Percentiles rank a stretch among this genome's conserved stretches.
Conservation (phyloP, 30 jellyfish, hydroid and myxozoan genomes). For the Calvadosia cruxmelitensis region DNA sequence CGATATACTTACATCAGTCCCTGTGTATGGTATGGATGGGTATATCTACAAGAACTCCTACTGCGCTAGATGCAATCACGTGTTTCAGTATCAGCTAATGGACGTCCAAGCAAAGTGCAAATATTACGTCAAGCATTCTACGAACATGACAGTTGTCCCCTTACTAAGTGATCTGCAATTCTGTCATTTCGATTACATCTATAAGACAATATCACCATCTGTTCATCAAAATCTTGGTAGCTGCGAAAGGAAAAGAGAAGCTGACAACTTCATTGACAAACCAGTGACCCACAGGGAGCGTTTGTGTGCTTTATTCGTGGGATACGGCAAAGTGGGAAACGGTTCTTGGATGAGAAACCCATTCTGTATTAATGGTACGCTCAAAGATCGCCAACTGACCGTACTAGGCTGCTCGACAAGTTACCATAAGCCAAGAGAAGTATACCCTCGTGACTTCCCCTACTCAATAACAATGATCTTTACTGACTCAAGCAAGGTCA, state of each 20-base stretch:
- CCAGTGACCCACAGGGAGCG: not conserved
- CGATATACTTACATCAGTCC: not conserved
- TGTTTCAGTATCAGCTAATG: not conserved
- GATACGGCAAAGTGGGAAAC: not conserved
- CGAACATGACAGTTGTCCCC: no score
- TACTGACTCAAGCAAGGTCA: no score
- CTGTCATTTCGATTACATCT: no score
- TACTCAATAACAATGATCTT: not conserved
- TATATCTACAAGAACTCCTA: conserved; percentile 3
- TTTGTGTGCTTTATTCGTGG: not conserved
- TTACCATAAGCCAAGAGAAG: no score
- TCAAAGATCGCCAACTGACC: no score
- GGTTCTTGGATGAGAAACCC: not conserved
- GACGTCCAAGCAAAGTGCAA: not conserved
- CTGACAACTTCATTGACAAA: not conserved
- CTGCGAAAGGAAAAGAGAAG: not conserved
- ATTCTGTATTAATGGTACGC: no score
- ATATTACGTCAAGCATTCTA: no score
- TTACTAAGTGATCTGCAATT: no score
- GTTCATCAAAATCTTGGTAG: no score
- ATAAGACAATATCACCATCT: no score
- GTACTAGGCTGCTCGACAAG: no score
- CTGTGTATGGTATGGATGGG: conserved; percentile 1
- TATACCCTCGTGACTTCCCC: not conserved
- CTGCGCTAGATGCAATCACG: conserved; percentile 2